A percentile compares a stretch with the other conserved stretches of the same genome.
Conservation (phyloP, 2,888 invertebrate genomes). For the Nymphalis polychloros region DNA sequence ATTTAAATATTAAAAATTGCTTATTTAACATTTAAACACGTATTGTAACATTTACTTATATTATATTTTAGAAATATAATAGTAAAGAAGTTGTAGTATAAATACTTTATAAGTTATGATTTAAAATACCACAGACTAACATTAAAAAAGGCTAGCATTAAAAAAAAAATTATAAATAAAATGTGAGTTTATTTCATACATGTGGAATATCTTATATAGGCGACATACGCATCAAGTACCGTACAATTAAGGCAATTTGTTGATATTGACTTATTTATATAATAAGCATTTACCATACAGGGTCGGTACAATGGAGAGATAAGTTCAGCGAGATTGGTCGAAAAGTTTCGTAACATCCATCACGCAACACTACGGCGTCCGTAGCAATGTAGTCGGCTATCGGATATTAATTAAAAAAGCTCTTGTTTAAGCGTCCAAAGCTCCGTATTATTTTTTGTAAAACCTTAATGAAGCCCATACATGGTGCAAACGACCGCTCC, state of each 20-base stretch:
- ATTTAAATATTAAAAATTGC: no score
- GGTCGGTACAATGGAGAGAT: conserved; percentile 47
- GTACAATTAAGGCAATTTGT: conserved; percentile 40
- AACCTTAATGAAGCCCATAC: conserved; percentile 74
- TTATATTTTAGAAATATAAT: no score
- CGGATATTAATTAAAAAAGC: conserved; percentile 65
- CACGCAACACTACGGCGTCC: conserved; percentile 41
- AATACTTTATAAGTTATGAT: no score
- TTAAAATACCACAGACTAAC: no score
- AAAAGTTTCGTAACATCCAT: conserved; percentile 51
- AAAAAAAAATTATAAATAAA: neutral
- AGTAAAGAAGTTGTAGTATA: no score
- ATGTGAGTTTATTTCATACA: neutral
- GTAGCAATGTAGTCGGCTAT: conserved; percentile 40
- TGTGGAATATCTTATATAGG: neutral
- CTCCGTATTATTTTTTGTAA: conserved; percentile 52
- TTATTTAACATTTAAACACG: no score
- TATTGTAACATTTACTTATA: no score
- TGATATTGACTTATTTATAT: conserved; percentile 40
- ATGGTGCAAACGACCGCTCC: conserved; percentile 60
- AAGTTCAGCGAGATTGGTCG: conserved; percentile 52
- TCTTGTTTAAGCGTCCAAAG: conserved; percentile 61
- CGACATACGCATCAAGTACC: neutral
- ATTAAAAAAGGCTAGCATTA: no score
- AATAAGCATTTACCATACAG: conserved; percentile 38